A percentile compares a stretch with the other conserved stretches of the same genome.
These are phyloP conservation scores for Dinomys branickii DNA, from an alignment of 2,113 vertebrate species.

Conservation along the genomic window DNA sequence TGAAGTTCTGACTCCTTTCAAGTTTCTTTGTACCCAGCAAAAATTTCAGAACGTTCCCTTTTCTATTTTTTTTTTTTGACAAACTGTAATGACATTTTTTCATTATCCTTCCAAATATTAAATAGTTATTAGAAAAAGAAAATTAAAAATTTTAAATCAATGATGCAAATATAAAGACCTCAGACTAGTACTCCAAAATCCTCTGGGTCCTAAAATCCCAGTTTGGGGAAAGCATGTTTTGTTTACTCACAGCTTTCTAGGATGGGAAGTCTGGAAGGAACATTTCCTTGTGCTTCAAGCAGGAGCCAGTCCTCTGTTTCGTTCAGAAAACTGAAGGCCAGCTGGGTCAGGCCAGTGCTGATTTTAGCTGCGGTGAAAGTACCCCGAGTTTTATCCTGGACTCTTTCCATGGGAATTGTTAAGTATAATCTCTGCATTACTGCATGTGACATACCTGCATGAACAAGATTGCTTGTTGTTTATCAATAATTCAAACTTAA, in stretches of 20 bases:
- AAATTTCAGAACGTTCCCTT: background rate
- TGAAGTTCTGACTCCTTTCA: background rate
- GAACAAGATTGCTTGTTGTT: background rate
- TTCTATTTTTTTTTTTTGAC: background rate
- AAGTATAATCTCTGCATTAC: background rate
- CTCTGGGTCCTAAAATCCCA: background rate
- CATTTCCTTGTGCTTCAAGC: rapidly evolving
- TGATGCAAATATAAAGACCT: background rate
- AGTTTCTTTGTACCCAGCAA: background rate
- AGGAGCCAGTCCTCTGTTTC: background rate
- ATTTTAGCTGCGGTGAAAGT: background rate
- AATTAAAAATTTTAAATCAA: background rate
- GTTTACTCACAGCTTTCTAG: background rate
- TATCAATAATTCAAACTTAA: background rate
- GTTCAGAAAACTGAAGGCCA: background rate
- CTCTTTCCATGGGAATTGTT: background rate
- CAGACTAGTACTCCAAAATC: background rate
- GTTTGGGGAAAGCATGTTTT: background rate
- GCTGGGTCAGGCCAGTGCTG: background rate
- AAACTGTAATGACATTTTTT: background rate
- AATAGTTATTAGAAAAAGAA: background rate
- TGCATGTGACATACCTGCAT: background rate
- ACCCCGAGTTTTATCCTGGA: background rate
- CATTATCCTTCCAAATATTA: background rate
- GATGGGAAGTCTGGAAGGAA: background rate